Evolutionary conservation across 2,888 invertebrate species (phyloP).

Genomic region (Eupithecia pulchellata): DNA sequence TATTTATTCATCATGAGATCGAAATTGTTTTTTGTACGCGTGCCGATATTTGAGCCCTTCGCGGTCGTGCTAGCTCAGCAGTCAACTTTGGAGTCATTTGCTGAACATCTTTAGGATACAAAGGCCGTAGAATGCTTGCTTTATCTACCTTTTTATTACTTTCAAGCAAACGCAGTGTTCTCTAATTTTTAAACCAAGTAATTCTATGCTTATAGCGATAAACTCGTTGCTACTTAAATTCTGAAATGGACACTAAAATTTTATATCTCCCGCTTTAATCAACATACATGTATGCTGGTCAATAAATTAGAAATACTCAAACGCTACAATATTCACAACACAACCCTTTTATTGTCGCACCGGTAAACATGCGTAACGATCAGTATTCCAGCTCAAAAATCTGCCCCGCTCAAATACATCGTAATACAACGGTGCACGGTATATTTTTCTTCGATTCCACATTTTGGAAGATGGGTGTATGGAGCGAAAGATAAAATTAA

Average conservation of each 20-base stretch:
- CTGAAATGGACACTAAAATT: constrained; percentile 17
- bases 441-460: constrained; percentile 13
- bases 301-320: constrained; percentile 44
- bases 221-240: neutral
- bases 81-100: neutral
- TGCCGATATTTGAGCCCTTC: neutral
- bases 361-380: constrained; percentile 38
- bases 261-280: constrained; percentile 35
- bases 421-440: constrained; percentile 14
- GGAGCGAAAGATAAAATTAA: constrained; percentile 39
- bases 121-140: neutral
- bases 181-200: neutral
- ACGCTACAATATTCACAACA: constrained; percentile 39
- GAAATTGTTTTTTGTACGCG: too few relatives aligned
- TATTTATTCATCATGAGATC: too few relatives aligned
- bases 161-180: neutral
- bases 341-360: constrained; percentile 45
- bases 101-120: neutral
- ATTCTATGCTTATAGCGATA: neutral
- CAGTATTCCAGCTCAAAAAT: constrained; percentile 16
- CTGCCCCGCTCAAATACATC: constrained; percentile 23
- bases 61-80: neutral
- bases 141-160: neutral
- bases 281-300: constrained; percentile 33
- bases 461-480: constrained; percentile 23